phyloP scores from a whole-genome alignment of 1,140 invertebrate species.

The Bombus ignitus region DNA sequence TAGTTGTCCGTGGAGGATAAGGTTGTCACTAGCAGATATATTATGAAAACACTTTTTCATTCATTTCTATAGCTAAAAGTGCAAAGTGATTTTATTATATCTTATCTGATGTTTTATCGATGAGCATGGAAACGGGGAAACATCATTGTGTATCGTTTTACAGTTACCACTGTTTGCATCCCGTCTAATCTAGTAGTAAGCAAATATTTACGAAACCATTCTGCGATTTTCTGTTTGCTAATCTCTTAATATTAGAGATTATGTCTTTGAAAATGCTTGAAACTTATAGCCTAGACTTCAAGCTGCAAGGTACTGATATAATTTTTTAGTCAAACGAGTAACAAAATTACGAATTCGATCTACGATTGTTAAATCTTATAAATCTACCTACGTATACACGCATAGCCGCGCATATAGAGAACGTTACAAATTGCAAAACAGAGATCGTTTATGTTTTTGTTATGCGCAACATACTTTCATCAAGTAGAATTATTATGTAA shows the following conservation, averaged over 20 bases:
- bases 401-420: background rate
- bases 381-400: background rate
- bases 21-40: background rate
- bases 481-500: slow-evolving; percentile 9
- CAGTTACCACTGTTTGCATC: slow-evolving; percentile 31
- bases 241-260: slow-evolving; percentile 49
- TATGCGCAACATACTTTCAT: background rate
- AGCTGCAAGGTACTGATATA: background rate
- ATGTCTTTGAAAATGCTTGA: background rate
- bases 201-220: slow-evolving; percentile 55
- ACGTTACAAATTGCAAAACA: background rate
- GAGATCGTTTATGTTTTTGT: background rate
- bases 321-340: background rate
- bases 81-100: background rate
- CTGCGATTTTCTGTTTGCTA: slow-evolving; percentile 51
- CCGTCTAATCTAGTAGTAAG: slow-evolving; percentile 9
- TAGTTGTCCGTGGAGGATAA: background rate
- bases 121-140: slow-evolving; percentile 4
- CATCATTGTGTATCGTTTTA: slow-evolving; percentile 19
- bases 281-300: background rate
- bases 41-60: background rate
- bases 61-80: background rate
- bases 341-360: background rate
- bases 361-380: background rate
- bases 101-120: slow-evolving; percentile 24